Conservation (phyloP, 2,797 vertebrate species). For the Leuciscus waleckii region DNA sequence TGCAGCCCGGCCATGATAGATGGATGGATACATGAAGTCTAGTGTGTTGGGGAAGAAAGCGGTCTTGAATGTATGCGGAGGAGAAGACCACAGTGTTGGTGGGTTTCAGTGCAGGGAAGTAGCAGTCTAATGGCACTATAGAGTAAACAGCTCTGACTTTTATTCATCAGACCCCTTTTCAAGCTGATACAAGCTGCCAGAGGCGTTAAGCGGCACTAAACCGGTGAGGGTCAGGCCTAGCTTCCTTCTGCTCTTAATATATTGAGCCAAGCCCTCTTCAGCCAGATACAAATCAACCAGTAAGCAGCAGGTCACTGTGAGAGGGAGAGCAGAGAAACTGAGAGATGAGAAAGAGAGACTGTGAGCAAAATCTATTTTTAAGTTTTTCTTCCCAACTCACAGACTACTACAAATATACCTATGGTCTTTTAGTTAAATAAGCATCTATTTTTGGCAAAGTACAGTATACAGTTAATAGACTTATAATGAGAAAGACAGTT, state of each 20-base stretch:
- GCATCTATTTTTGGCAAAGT: not conserved
- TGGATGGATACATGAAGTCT: not conserved
- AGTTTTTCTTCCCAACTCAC: not conserved
- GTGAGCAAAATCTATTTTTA: not conserved
- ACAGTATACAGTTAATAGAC: not conserved
- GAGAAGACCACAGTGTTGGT: conserved; percentile 41
- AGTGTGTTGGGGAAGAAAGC: not conserved
- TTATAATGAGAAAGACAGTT: not conserved
- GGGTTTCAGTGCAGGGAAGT: conserved; percentile 67
- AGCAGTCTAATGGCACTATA: conserved; percentile 67
- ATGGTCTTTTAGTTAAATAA: not conserved
- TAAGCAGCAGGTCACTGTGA: conserved; percentile 29
- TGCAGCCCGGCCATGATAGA: conserved; percentile 27
- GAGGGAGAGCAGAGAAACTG: conserved; percentile 4
- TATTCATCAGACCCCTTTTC: conserved; percentile 46
- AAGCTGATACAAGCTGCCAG: conserved; percentile 45
- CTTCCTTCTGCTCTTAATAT: conserved; percentile 47
- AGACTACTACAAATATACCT: not conserved
- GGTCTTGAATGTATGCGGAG: not conserved
- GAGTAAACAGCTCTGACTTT: conserved; percentile 67
- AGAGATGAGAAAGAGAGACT: conserved; percentile 13
- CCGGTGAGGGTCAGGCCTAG: conserved; percentile 27
- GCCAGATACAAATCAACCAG: conserved; percentile 37
- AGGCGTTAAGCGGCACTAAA: conserved; percentile 42
- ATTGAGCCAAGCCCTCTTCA: conserved; percentile 40